Evolutionary conservation across 1,140 invertebrate genomes (phyloP).

Genomic region (Zelostemma sp.): DNA sequence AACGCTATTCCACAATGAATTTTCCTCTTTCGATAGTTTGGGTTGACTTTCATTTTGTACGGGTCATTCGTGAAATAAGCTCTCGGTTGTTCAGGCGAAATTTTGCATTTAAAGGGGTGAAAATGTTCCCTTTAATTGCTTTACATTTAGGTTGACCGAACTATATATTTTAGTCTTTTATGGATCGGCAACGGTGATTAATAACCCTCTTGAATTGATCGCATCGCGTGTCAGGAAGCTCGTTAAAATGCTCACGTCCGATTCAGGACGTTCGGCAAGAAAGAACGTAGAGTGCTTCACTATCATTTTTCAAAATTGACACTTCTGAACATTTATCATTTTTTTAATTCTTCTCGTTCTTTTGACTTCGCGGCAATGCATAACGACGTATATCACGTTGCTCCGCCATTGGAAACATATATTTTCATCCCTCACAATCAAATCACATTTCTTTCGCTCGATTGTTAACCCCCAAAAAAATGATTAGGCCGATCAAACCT

Average conservation of each 20-base stretch:
- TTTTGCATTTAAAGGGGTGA: conserved; percentile 1
- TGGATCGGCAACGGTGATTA: conserved; percentile 3
- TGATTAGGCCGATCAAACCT: too few species aligned
- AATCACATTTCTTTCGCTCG: too few species aligned
- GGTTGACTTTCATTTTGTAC: too few species aligned
- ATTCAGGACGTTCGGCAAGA: background rate
- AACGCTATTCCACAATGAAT: too few species aligned
- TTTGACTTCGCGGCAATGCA: conserved; percentile 8
- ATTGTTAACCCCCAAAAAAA: too few species aligned
- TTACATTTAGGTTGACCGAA: conserved; percentile 6
- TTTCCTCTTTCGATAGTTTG: background rate
- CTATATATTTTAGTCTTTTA: background rate
- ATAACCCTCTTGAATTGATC: conserved; percentile 14
- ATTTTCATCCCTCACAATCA: too few species aligned
- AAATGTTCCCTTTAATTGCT: conserved; percentile 11
- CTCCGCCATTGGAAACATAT: background rate
- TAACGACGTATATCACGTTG: conserved; percentile 15
- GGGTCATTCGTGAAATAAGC: too few species aligned
- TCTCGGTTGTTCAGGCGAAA: too few species aligned
- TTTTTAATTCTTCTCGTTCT: conserved; percentile 1
- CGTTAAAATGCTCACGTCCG: background rate
- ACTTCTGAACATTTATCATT: background rate
- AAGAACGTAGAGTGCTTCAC: background rate
- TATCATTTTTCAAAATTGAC: conserved; percentile 19
- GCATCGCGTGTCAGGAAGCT: conserved; percentile 24